These are phyloP conservation scores for Cuculus canorus DNA, from an alignment of 2,797 vertebrate genomes.

Conservation along the genomic window DNA sequence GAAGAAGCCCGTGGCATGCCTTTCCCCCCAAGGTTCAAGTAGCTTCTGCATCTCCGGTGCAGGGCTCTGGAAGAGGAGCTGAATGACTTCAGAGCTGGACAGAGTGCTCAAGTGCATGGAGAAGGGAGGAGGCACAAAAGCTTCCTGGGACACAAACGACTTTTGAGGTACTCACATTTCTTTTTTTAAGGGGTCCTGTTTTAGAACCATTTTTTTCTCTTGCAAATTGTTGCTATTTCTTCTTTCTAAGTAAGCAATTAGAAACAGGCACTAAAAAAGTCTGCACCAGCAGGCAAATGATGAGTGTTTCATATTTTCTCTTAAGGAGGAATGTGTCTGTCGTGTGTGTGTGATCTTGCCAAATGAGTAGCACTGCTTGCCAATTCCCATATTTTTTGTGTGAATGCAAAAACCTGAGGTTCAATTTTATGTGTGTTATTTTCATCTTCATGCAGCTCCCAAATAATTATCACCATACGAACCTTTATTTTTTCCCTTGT, in stretches of 20 bases:
- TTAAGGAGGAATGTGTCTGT: accelerated
- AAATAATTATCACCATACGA: background rate
- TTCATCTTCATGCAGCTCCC: background rate
- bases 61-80: background rate
- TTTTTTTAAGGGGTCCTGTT: background rate
- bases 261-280: background rate
- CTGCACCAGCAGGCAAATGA: background rate
- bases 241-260: background rate
- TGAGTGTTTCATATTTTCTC: accelerated
- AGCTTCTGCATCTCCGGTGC: accelerated
- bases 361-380: background rate
- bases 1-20: accelerated
- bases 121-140: background rate
- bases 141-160: accelerated
- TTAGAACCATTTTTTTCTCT: background rate
- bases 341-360: accelerated
- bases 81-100: background rate
- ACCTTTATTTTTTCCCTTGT: accelerated
- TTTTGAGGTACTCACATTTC: background rate
- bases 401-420: background rate
- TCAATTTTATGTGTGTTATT: background rate
- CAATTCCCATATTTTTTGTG: background rate
- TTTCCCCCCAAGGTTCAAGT: background rate
- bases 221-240: background rate
- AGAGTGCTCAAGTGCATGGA: accelerated